phyloP scores from a whole-genome alignment of 2,888 invertebrate species.

The Watsonalla cultraria region DNA sequence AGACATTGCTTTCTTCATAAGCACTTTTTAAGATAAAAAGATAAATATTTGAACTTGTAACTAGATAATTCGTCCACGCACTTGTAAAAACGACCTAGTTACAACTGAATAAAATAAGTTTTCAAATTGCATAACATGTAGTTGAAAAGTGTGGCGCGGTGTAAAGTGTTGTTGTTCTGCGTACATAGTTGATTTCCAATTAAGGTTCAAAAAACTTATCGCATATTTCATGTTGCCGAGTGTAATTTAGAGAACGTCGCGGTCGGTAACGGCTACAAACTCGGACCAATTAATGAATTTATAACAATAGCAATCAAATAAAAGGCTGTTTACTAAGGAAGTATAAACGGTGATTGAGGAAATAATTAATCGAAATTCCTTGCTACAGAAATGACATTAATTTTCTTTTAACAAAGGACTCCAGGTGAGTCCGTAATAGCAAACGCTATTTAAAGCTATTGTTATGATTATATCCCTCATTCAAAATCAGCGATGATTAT shows the following conservation, averaged over 20 bases:
- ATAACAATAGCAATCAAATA: conserved; percentile 38
- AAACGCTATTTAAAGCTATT: too few species aligned
- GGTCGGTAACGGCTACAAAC: conserved; percentile 39
- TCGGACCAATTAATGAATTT: conserved; percentile 45
- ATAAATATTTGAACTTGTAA: not conserved
- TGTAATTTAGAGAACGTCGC: conserved; percentile 49
- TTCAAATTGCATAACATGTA: conserved; percentile 21
- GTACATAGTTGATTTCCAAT: conserved; percentile 57
- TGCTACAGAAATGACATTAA: conserved; percentile 18
- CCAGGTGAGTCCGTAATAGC: too few species aligned
- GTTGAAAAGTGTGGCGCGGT: conserved; percentile 29
- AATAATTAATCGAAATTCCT: conserved; percentile 16
- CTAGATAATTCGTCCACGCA: not conserved
- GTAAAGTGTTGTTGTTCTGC: conserved; percentile 37
- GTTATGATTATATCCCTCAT: too few species aligned
- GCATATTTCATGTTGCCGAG: conserved; percentile 49
- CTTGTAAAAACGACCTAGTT: conserved; percentile 11
- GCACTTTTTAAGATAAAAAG: too few species aligned
- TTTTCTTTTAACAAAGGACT: too few species aligned
- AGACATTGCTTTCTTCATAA: too few species aligned
- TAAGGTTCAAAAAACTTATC: conserved; percentile 51
- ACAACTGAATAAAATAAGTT: conserved; percentile 28
- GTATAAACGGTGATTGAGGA: conserved; percentile 17
- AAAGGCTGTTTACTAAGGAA: conserved; percentile 33
- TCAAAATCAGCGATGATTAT: too few species aligned